phyloP scores from a whole-genome alignment of 2,797 vertebrate genomes.

The Cercopithecus diana region DNA sequence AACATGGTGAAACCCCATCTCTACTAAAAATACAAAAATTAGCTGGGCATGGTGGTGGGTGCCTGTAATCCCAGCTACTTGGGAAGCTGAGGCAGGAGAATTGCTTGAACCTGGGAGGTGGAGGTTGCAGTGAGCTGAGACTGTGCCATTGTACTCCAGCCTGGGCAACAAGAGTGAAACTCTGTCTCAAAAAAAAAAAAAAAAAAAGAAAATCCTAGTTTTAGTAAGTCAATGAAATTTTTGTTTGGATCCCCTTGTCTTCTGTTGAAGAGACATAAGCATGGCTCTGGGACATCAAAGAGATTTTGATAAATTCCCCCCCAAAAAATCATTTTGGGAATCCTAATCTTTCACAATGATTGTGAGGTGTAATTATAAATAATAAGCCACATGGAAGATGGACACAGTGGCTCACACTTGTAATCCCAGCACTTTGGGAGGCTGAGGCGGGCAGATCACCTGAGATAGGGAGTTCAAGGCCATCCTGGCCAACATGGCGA shows the following conservation, averaged over 20 bases:
- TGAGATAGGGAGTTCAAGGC: too few species aligned
- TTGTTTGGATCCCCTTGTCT: not conserved
- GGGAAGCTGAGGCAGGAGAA: not conserved
- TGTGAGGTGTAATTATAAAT: not conserved
- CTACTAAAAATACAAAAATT: not conserved
- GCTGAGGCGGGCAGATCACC: too few species aligned
- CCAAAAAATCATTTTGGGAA: not conserved
- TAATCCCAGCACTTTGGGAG: too few species aligned
- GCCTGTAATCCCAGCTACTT: not conserved
- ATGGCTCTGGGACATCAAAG: not conserved
- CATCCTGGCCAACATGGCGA: too few species aligned
- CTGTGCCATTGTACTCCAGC: too few species aligned
- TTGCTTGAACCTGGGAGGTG: too few species aligned
- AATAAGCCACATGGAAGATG: not conserved
- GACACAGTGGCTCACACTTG: too few species aligned
- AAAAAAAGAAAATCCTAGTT: not conserved
- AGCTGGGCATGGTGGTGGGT: not conserved
- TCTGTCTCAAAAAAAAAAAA: too few species aligned
- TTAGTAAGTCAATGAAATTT: not conserved
- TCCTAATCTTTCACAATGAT: constrained; percentile 4
- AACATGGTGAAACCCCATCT: not conserved
- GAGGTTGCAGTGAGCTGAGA: too few species aligned
- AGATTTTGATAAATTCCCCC: constrained; percentile 18
- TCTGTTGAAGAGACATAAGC: not conserved
- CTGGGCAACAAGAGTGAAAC: too few species aligned